Conservation (phyloP, 1,140 invertebrate species). For the Drosophila repletoides region DNA sequence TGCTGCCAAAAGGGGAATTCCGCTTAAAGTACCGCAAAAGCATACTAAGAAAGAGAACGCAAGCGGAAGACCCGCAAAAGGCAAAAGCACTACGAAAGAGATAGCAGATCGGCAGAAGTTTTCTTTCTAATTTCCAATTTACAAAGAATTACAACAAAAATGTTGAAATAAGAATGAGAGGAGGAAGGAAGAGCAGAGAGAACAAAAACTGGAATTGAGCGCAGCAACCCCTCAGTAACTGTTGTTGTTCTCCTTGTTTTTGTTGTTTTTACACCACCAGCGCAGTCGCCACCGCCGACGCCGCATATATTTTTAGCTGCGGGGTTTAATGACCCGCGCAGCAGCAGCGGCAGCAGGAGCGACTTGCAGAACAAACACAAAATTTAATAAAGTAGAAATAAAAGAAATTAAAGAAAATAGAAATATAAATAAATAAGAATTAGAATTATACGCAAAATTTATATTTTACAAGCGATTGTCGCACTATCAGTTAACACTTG, state of each 20-base stretch:
- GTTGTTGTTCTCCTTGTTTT: slow-evolving; percentile 48
- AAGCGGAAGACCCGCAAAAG: no score
- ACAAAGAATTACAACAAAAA: slow-evolving; percentile 41
- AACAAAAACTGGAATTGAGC: slow-evolving; percentile 13
- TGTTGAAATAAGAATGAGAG: no score
- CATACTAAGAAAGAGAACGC: slow-evolving; percentile 3
- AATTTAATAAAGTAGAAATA: background rate
- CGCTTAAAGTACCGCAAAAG: slow-evolving; percentile 53
- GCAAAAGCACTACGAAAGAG: background rate
- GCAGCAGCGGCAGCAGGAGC: slow-evolving; percentile 19
- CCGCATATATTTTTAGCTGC: slow-evolving; percentile 66
- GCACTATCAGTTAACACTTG: slow-evolving; percentile 47
- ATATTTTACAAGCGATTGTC: no score
- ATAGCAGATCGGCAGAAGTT: background rate
- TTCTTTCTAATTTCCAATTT: slow-evolving; percentile 50
- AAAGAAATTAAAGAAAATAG: background rate
- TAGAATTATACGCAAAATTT: slow-evolving; percentile 50
- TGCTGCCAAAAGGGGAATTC: slow-evolving; percentile 60
- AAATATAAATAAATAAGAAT: background rate
- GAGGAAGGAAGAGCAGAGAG: slow-evolving; percentile 1
- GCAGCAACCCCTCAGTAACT: slow-evolving; percentile 31
- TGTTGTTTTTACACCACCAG: slow-evolving; percentile 56
- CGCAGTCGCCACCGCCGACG: slow-evolving; percentile 19
- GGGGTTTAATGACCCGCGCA: slow-evolving; percentile 73
- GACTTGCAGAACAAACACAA: background rate